Base-by-base conservation (phyloP, 1,140 invertebrate genomes). In the Holcopasites calliopsidis region DNA sequence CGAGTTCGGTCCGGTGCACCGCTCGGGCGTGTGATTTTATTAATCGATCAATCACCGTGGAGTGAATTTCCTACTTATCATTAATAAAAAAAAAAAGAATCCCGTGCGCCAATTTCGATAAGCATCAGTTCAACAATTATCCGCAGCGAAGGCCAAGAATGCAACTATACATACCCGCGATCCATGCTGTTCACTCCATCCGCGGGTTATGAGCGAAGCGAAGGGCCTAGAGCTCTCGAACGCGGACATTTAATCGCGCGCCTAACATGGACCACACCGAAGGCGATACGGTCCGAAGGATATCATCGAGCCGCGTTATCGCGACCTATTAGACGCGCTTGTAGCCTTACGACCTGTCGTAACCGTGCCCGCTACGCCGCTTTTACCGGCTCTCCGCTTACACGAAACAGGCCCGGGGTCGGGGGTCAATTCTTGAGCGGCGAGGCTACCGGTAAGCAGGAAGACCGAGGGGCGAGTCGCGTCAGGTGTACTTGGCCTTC, bases 261-360 rank as follows among this genome's bases (percentile, higher is more conserved):
- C 69, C 82, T 84, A 77, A 83, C 69, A 78, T 64, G 83, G 88
- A 88, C 84, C 87, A 87, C 85, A 87, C 83, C 77, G 81, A 66
- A 80, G 80, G 55, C 79, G 86, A 88, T 86, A 80, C 78, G 64
- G 75, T 69, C 70, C 66, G 81, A 54, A 70, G 81, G 82, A 88
- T 88, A 87, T 88, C 80, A 88, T 88, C 85, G 80, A 66, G 62
- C 83, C 79, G 78, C 79, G 83, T 86, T 89, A 89, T 88, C 87
- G 83, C 80, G 79, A 85, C 84, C 80, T 88, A 87, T 88, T 88
- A 87, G 83, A 87, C 79, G 85, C 77, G 83, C 70, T 82, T 85
- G 85, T 87, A 85, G 79, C 76, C 86, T 87, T 87, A 87, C 77
- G 83, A 82, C 76, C 78, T 80, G 83, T 87, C 85, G 84, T 88